Conservation (phyloP, 2,888 invertebrate species). For the Xylota sylvarum region DNA sequence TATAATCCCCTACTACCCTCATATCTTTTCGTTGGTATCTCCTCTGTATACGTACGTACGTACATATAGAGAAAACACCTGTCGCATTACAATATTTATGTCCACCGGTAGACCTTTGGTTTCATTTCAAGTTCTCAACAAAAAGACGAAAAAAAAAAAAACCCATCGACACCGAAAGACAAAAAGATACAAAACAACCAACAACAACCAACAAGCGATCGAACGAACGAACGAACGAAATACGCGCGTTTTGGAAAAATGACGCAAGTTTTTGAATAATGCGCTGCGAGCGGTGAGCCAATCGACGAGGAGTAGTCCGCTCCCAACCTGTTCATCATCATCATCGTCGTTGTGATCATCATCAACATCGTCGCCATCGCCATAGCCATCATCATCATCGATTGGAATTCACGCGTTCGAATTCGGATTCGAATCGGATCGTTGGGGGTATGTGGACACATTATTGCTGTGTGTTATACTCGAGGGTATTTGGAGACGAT, state of each 20-base stretch:
- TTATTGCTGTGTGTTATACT: background rate
- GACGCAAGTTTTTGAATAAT: conserved; percentile 76
- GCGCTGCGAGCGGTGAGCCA: conserved; percentile 54
- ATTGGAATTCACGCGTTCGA: conserved; percentile 70
- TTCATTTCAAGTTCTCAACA: conserved; percentile 71
- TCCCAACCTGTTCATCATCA: conserved; percentile 67
- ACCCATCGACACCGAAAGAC: conserved; percentile 28
- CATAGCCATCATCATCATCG: conserved; percentile 51
- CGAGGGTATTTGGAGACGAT: conserved; percentile 55
- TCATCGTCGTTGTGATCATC: conserved; percentile 46
- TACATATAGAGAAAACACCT: conserved; percentile 82
- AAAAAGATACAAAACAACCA: conserved; percentile 44
- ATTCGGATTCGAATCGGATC: conserved; percentile 51
- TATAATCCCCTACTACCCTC: conserved; percentile 60
- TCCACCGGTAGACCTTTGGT: conserved; percentile 84
- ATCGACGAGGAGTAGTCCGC: conserved; percentile 58
- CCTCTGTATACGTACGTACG: conserved; percentile 9
- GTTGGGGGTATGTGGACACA: conserved; percentile 38
- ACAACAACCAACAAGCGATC: conserved; percentile 15
- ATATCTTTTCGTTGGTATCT: conserved; percentile 28
- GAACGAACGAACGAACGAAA: conserved; percentile 49
- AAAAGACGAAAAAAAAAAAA: conserved; percentile 39
- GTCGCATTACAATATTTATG: conserved; percentile 84
- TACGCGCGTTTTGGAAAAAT: conserved; percentile 70
- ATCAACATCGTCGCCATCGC: conserved; percentile 9